phyloP scores from a whole-genome alignment of 2,797 vertebrate species.

The Lophotriccus pileatus region DNA sequence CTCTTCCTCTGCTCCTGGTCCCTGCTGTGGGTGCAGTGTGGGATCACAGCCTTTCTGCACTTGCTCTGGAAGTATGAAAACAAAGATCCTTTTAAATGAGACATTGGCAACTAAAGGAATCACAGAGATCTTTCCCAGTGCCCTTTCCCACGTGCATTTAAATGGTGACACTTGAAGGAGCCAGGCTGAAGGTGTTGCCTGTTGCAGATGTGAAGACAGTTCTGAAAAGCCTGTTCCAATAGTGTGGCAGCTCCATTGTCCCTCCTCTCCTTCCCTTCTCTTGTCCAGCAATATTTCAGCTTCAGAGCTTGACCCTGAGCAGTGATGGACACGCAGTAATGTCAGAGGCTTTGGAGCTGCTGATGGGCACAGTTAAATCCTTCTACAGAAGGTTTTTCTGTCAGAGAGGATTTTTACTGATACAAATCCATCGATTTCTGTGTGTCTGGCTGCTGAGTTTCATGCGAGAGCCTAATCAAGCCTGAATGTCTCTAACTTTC shows the following conservation, averaged over 20 bases:
- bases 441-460: neutral
- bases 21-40: neutral
- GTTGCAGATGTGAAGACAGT: neutral
- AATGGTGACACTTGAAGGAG: neutral
- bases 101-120: neutral
- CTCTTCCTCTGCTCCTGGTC: neutral
- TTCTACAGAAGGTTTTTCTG: neutral
- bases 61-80: neutral
- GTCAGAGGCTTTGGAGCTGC: neutral
- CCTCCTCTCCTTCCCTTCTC: neutral
- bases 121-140: neutral
- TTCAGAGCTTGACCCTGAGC: neutral
- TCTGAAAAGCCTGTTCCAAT: neutral
- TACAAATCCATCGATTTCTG: neutral
- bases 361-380: fast-evolving
- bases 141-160: fast-evolving
- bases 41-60: neutral
- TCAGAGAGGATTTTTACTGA: neutral
- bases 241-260: neutral
- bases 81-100: neutral
- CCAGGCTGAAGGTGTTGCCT: neutral
- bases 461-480: neutral
- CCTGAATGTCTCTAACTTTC: neutral
- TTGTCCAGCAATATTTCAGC: neutral
- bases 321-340: neutral